Evolutionary conservation across 1,140 invertebrate genomes (phyloP).

Genomic region (Thalassaphorura encarpata): DNA sequence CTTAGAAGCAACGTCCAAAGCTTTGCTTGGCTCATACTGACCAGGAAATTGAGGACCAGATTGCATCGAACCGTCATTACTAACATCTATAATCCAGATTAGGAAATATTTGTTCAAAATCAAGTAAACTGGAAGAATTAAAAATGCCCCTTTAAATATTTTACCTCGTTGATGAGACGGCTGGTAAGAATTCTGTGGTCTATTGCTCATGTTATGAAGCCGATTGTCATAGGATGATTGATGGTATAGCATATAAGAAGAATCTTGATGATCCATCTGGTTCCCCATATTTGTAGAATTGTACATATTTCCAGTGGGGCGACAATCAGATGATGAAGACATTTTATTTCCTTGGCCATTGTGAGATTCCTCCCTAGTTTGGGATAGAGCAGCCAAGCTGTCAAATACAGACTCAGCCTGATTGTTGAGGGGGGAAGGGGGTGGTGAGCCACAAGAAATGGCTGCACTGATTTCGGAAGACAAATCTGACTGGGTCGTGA

Average conservation of each 20-base stretch:
- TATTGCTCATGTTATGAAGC: constrained; percentile 12
- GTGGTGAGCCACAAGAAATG: constrained; percentile 56
- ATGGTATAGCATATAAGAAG: no score
- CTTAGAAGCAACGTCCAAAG: constrained; percentile 68
- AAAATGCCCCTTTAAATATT: background rate
- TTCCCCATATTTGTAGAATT: constrained; percentile 8
- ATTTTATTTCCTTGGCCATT: no score
- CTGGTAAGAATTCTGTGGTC: constrained; percentile 15
- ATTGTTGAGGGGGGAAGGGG: constrained; percentile 47
- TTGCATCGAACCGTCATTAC: constrained; percentile 33
- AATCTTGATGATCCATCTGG: no score
- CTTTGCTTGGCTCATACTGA: constrained; percentile 23
- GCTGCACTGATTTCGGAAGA: constrained; percentile 65
- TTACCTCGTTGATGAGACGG: constrained; percentile 11
- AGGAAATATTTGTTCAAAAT: constrained; percentile 33
- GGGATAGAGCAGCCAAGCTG: constrained; percentile 1
- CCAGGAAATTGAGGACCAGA: constrained; percentile 17
- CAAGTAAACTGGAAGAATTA: constrained; percentile 36
- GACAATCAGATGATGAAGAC: no score
- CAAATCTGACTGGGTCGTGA: constrained; percentile 59
- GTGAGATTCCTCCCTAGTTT: no score
- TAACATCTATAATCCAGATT: constrained; percentile 26
- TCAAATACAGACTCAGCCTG: constrained; percentile 29
- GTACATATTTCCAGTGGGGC: no score
- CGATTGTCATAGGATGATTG: constrained; percentile 23